These are phyloP conservation scores for Pterocles burchelli DNA, from an alignment of 2,113 vertebrate species.

Conservation along the genomic window DNA sequence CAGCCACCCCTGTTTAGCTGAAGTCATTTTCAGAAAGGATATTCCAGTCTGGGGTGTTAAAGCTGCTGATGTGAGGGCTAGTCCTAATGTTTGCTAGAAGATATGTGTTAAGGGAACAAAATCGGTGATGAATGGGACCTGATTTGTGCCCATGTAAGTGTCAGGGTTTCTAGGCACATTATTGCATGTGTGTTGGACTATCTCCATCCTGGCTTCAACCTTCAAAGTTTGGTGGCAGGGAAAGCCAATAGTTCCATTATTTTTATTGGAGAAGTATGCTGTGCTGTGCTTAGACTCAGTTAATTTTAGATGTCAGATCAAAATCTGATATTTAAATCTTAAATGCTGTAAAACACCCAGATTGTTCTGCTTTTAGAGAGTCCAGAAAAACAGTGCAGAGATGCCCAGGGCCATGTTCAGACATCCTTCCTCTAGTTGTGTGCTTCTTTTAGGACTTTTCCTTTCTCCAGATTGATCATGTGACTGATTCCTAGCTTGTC, in stretches of 20 bases:
- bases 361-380: not conserved
- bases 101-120: not conserved
- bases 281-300: not conserved
- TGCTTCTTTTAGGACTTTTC: not conserved
- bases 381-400: not conserved
- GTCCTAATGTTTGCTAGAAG: not conserved
- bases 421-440: not conserved
- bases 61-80: not conserved
- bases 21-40: not conserved
- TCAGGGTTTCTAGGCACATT: not conserved
- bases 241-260: not conserved
- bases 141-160: not conserved
- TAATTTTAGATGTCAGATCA: not conserved
- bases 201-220: not conserved
- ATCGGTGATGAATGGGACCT: not conserved
- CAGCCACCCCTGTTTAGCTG: not conserved
- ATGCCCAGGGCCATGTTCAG: not conserved
- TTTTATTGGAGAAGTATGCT: not conserved
- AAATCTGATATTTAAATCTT: not conserved
- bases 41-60: not conserved
- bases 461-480: not conserved
- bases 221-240: not conserved
- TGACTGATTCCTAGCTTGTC: not conserved
- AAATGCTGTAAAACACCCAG: not conserved
- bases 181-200: fast-evolving